Evolutionary conservation across 2,888 invertebrate species (phyloP).

Genomic region (Melieria crassipennis): DNA sequence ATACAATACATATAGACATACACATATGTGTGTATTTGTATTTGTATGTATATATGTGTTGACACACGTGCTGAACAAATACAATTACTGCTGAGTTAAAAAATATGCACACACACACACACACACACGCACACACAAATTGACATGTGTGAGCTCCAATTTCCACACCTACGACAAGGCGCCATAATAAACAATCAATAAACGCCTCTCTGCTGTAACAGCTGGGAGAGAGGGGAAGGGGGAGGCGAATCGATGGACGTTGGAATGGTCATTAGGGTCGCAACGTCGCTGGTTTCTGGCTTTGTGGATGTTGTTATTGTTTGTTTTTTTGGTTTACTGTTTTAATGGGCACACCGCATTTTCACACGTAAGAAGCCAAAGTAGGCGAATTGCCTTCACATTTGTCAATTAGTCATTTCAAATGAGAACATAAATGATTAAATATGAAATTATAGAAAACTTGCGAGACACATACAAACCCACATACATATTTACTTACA

Average conservation of each 20-base stretch:
- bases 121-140: slow-evolving; percentile 13
- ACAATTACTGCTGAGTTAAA: slow-evolving; percentile 21
- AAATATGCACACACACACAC: slow-evolving; percentile 7
- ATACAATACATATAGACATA: background rate
- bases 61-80: slow-evolving; percentile 9
- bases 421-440: background rate
- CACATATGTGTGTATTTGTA: background rate
- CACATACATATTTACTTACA: too few species aligned
- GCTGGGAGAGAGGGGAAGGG: too few species aligned
- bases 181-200: slow-evolving; percentile 27
- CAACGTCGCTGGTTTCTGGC: slow-evolving; percentile 2
- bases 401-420: background rate
- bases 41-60: background rate
- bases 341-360: too few species aligned
- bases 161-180: slow-evolving; percentile 1
- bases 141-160: background rate
- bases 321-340: background rate
- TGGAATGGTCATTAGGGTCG: background rate
- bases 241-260: too few species aligned
- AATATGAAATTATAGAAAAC: too few species aligned
- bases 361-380: too few species aligned
- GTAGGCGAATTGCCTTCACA: too few species aligned
- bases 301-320: background rate
- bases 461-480: too few species aligned
- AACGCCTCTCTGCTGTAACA: slow-evolving; percentile 8